Evolutionary conservation across 2,888 invertebrate genomes (phyloP), one percentile per base, ranked within the genome.

Genomic region (Zaprionus bogoriensis): DNA sequence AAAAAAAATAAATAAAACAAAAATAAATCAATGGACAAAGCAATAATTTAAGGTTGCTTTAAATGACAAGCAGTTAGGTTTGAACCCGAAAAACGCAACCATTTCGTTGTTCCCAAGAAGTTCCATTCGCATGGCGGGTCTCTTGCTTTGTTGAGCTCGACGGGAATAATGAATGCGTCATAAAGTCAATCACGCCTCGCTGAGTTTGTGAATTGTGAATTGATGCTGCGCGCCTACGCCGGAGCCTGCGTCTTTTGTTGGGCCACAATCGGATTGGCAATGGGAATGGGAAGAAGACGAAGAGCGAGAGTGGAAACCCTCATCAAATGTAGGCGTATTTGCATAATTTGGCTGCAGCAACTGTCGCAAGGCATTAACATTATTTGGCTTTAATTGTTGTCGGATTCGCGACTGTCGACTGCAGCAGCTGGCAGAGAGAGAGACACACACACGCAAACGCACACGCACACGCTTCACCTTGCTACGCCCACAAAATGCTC

Each of bases 331-430:
- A 41, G 30, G 17, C 6, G 27, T 9, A 79, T 77, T 77, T 79
- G 38, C 77, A 77, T 77, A 77, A 78, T 82, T 82, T 52, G 53
- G 70, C 36, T 75, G 73, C 67, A 74, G 52, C 58, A 59, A 70
- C 67, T 82, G 77, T 77, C 77, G 67, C 17, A 19, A 25, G 57
- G 42, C 63, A 78, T 77, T 78, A 82, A 60, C 67, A 75, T 78
- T 64, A 67, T 70, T 73, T 59, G 68, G 53, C 48, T 65, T 72
- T 82, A 77, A 78, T 77, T 82, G 67, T 67, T 61, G 55, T 22
- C 54, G 64, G 59, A 62, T 58, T 58, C 47, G 9, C 39, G 42
- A 30, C 36, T 36, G 7, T n/a, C n/a, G n/a, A 38, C 41, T 58
- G 63, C 63, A 58, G 57, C 28, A 28, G 6, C 14, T 4, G 38